Conservation (phyloP, 2,797 vertebrate genomes). For the Salmo trutta region DNA sequence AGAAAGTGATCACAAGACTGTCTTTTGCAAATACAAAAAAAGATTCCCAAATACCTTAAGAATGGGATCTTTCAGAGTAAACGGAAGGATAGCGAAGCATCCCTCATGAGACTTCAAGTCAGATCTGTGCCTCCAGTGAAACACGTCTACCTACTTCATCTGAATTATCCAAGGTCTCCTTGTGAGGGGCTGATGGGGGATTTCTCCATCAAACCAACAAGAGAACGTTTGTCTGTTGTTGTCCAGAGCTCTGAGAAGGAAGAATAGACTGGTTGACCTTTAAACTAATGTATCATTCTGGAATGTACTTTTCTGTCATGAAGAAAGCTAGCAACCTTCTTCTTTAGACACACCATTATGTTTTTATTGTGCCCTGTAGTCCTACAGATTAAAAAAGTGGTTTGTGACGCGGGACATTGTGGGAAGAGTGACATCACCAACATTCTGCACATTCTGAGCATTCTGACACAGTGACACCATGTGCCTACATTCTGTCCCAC, state of each 20-base stretch:
- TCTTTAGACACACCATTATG: neutral
- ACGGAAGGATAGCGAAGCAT: neutral
- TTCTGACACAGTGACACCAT: constrained; percentile 81
- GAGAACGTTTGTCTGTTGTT: constrained; percentile 31
- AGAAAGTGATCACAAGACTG: neutral
- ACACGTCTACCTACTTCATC: constrained; percentile 66
- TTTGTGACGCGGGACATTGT: constrained; percentile 80
- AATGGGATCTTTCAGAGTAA: neutral
- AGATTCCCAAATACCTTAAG: neutral
- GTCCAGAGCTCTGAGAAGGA: constrained; percentile 37
- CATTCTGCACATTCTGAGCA: constrained; percentile 77
- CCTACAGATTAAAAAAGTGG: constrained; percentile 68
- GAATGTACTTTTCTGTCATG: constrained; percentile 6
- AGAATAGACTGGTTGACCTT: constrained; percentile 55
- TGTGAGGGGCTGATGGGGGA: constrained; percentile 80
- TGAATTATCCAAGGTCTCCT: constrained; percentile 78
- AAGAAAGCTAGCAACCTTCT: neutral
- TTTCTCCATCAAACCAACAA: constrained; percentile 75
- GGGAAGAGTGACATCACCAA: constrained; percentile 80
- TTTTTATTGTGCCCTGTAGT: constrained; percentile 66
- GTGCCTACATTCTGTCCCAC: constrained; percentile 43
- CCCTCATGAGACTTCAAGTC: constrained; percentile 8
- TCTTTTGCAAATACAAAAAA: neutral
- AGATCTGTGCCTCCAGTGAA: neutral
- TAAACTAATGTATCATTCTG: neutral